Conservation (phyloP, 1,140 invertebrate genomes). For the Scaptodrosophila lebanonensis region DNA sequence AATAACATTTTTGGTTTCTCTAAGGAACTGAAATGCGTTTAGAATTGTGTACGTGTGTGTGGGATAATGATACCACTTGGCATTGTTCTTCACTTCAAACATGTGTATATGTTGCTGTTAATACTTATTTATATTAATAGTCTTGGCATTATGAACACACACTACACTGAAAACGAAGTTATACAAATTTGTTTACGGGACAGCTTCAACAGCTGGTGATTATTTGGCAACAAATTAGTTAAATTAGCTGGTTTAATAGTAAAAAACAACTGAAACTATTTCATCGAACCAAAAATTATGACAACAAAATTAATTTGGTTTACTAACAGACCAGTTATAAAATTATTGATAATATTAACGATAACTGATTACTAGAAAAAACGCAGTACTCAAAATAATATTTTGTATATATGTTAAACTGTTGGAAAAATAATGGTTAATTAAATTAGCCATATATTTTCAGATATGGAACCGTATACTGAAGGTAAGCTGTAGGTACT, state of each 20-base stretch:
- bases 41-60: constrained; percentile 38
- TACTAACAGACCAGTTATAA: constrained; percentile 63
- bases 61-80: constrained; percentile 42
- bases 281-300: constrained; percentile 52
- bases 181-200: constrained; percentile 25
- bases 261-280: constrained; percentile 52
- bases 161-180: constrained; percentile 58
- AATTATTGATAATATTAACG: constrained; percentile 50
- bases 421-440: constrained; percentile 50
- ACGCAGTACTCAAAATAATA: constrained; percentile 26
- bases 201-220: constrained; percentile 37
- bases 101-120: constrained; percentile 74
- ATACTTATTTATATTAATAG: constrained; percentile 34
- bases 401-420: constrained; percentile 21
- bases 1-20: constrained; percentile 6
- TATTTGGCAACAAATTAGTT: constrained; percentile 48
- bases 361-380: constrained; percentile 55
- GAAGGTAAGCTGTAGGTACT: constrained; percentile 20
- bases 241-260: constrained; percentile 57
- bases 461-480: constrained; percentile 25
- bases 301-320: constrained; percentile 51
- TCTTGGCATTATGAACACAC: constrained; percentile 60
- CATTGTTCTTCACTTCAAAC: constrained; percentile 50
- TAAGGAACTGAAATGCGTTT: constrained; percentile 9
- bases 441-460: constrained; percentile 52